Conservation (phyloP, 2,113 vertebrate species). For the Oxyura jamaicensis region DNA sequence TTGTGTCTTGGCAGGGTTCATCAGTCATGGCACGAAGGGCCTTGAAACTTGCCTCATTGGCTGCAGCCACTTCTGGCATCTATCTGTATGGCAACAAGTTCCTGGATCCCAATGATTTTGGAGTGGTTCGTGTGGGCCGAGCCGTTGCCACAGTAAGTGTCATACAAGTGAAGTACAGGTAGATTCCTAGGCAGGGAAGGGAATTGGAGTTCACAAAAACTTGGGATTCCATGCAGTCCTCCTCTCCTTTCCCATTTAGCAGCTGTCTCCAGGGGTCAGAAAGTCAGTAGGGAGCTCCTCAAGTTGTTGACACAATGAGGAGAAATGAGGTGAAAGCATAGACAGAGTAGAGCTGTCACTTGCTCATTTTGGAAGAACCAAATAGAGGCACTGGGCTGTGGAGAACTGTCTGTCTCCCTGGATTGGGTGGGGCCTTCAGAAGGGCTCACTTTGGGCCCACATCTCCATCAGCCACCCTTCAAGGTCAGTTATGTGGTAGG, state of each 20-base stretch:
- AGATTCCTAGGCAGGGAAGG: not conserved
- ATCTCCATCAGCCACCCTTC: not conserved
- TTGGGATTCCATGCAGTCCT: not conserved
- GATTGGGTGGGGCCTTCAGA: not conserved
- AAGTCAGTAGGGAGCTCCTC: not conserved
- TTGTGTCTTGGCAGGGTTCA: conserved; percentile 70
- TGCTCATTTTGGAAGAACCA: not conserved
- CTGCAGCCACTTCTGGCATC: conserved; percentile 84
- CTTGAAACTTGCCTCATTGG: conserved; percentile 84
- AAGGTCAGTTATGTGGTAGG: fast-evolving
- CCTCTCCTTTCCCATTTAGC: not conserved
- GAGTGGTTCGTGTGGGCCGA: conserved; percentile 88
- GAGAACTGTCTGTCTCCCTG: not conserved
- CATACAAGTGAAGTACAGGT: not conserved
- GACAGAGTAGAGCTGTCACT: not conserved
- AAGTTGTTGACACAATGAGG: not conserved
- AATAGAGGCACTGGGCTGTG: not conserved
- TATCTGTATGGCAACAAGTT: conserved; percentile 82
- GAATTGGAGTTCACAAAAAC: not conserved
- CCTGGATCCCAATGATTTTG: conserved; percentile 89
- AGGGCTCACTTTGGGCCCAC: not conserved
- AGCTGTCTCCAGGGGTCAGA: not conserved
- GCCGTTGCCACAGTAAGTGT: conserved; percentile 88
- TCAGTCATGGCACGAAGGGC: conserved; percentile 84
- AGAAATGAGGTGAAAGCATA: not conserved